Percentiles rank a stretch among this genome's conserved stretches.
phyloP scores from a whole-genome alignment of 2,113 vertebrate species.

The Chaetura pelagica region DNA sequence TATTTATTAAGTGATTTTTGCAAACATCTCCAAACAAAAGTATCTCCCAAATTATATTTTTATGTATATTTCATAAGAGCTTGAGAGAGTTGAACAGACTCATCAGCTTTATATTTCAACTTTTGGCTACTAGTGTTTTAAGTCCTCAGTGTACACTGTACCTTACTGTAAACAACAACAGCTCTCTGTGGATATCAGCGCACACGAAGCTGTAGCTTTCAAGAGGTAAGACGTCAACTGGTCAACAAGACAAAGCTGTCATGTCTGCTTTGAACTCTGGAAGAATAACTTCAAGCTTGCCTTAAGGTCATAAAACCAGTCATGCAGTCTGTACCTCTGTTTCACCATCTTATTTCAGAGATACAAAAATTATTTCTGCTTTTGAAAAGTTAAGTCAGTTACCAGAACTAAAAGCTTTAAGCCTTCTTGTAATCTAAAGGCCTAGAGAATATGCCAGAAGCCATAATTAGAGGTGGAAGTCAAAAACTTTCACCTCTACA shows the following conservation, averaged over 20 bases:
- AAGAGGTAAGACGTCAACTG: neutral
- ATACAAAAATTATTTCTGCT: neutral
- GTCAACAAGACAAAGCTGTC: neutral
- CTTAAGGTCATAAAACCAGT: neutral
- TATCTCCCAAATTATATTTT: neutral
- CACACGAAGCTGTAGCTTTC: neutral
- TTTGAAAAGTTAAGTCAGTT: neutral
- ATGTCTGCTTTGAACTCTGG: neutral
- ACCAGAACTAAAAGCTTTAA: neutral
- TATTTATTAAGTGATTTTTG: neutral
- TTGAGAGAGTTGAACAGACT: neutral
- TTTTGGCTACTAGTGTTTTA: neutral
- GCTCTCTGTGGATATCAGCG: neutral
- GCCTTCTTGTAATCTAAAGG: neutral
- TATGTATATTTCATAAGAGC: neutral
- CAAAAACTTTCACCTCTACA: neutral
- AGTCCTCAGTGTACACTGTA: neutral
- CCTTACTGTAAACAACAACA: neutral
- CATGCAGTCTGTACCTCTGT: neutral
- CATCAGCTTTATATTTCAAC: neutral
- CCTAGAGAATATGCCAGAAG: neutral
- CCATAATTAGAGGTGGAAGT: neutral
- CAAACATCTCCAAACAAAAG: neutral
- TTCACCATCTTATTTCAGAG: neutral
- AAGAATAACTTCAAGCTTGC: neutral